A percentile compares a stretch with the other conserved stretches of the same genome.
phyloP scores from a whole-genome alignment of 2,797 vertebrate species.

The Etheostoma perlongum region DNA sequence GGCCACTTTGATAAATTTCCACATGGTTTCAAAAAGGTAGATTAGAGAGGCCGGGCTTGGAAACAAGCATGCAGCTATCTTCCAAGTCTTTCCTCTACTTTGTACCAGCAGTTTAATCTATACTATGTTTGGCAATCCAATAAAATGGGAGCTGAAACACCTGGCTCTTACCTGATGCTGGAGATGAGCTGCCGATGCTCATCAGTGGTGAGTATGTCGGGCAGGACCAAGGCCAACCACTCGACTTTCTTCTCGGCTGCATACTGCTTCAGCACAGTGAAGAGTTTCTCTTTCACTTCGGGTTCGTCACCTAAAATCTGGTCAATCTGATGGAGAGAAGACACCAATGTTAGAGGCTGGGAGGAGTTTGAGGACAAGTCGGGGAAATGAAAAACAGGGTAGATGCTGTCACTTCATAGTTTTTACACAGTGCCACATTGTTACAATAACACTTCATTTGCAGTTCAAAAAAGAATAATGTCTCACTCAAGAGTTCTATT shows the following conservation, averaged over 20 bases:
- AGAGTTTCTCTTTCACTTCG: slow-evolving; percentile 91
- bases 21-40: not conserved
- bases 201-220: slow-evolving; percentile 88
- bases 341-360: slow-evolving; percentile 1
- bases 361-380: not conserved
- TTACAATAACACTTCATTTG: not conserved
- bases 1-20: not conserved
- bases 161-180: slow-evolving; percentile 90
- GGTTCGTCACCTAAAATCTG: slow-evolving; percentile 90
- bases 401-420: not conserved
- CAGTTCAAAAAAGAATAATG: not conserved
- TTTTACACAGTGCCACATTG: not conserved
- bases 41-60: not conserved
- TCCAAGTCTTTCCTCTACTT: not conserved
- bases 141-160: slow-evolving; percentile 14
- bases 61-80: not conserved
- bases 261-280: slow-evolving; percentile 92
- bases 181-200: slow-evolving; percentile 90
- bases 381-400: not conserved
- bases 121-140: not conserved
- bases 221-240: slow-evolving; percentile 89
- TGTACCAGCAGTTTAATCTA: not conserved
- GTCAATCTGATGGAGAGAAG: slow-evolving; percentile 86
- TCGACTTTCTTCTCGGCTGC: slow-evolving; percentile 93
- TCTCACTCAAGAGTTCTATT: not conserved